Percentiles rank a stretch among this genome's conserved stretches.
phyloP scores from a whole-genome alignment of 2,888 invertebrate species.

The Cerastoderma edule region DNA sequence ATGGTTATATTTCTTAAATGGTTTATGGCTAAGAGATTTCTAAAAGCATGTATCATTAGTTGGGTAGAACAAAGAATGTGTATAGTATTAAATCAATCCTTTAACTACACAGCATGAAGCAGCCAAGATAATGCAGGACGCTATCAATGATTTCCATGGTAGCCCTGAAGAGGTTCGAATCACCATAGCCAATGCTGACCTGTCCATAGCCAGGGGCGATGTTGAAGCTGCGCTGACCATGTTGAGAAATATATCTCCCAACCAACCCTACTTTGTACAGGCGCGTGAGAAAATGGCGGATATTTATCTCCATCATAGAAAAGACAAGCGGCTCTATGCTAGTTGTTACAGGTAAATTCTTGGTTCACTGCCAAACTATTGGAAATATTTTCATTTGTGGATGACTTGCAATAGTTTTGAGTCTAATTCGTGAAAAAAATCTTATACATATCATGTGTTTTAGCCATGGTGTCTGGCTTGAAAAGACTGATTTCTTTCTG shows the following conservation, averaged over 20 bases:
- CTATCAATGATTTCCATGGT: slow-evolving; percentile 86
- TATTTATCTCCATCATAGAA: slow-evolving; percentile 93
- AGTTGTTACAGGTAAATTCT: slow-evolving; percentile 88
- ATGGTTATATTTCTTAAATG: too few relatives aligned
- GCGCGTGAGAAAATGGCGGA: slow-evolving; percentile 91
- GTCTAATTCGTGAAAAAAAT: too few relatives aligned
- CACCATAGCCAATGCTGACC: slow-evolving; percentile 92
- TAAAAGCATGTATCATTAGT: too few relatives aligned
- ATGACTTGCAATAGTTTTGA: too few relatives aligned
- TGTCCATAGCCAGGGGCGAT: slow-evolving; percentile 92
- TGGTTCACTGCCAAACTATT: too few relatives aligned
- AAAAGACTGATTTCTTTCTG: too few relatives aligned
- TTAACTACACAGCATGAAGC: slow-evolving; percentile 88
- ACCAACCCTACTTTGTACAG: slow-evolving; percentile 92
- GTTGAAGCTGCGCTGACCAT: slow-evolving; percentile 92
- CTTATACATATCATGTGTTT: too few relatives aligned
- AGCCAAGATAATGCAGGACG: slow-evolving; percentile 90
- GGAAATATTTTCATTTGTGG: too few relatives aligned
- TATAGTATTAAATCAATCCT: not conserved
- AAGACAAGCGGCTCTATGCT: slow-evolving; percentile 94
- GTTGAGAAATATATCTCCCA: slow-evolving; percentile 90
- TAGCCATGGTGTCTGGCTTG: too few relatives aligned
- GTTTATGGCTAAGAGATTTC: too few relatives aligned
- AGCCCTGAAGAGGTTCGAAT: slow-evolving; percentile 94
- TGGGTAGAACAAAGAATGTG: too few relatives aligned